These are phyloP conservation scores for Samia ricini DNA, from an alignment of 1,140 invertebrate genomes.

Conservation along the genomic window DNA sequence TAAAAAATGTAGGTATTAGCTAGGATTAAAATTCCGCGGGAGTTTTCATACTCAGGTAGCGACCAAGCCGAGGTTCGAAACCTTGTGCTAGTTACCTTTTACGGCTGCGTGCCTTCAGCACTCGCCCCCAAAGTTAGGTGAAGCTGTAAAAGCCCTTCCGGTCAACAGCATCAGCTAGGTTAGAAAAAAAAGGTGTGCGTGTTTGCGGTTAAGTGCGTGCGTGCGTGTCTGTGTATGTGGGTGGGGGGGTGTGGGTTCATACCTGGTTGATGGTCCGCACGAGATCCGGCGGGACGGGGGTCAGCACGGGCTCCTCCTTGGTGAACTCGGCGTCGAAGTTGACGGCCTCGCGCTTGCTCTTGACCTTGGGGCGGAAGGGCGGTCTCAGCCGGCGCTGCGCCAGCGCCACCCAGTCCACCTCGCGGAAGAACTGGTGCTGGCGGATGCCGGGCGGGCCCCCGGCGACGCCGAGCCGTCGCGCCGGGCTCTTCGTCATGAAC, in stretches of 20 bases:
- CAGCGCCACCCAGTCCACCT: slow-evolving; percentile 97
- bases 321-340: slow-evolving; percentile 99
- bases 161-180: too few species aligned
- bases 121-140: too few species aligned
- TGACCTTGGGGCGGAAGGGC: slow-evolving; percentile 98
- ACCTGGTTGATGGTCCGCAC: slow-evolving; percentile 93
- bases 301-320: slow-evolving; percentile 97
- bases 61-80: too few species aligned
- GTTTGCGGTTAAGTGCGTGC: too few species aligned
- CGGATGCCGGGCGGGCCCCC: slow-evolving; percentile 91
- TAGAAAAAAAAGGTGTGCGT: too few species aligned
- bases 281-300: slow-evolving; percentile 94
- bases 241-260: background rate
- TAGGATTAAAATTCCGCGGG: too few species aligned
- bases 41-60: too few species aligned
- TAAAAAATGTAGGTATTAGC: too few species aligned
- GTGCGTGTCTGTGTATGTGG: background rate
- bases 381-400: slow-evolving; percentile 94
- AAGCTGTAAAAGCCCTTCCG: too few species aligned
- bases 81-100: too few species aligned
- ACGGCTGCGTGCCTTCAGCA: too few species aligned
- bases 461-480: slow-evolving; percentile 93
- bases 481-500: slow-evolving; percentile 99
- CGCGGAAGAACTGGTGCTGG: slow-evolving; percentile 96
- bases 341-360: slow-evolving; percentile 97